Conservation (phyloP, 2,888 invertebrate species). For the Dryobota labecula region DNA sequence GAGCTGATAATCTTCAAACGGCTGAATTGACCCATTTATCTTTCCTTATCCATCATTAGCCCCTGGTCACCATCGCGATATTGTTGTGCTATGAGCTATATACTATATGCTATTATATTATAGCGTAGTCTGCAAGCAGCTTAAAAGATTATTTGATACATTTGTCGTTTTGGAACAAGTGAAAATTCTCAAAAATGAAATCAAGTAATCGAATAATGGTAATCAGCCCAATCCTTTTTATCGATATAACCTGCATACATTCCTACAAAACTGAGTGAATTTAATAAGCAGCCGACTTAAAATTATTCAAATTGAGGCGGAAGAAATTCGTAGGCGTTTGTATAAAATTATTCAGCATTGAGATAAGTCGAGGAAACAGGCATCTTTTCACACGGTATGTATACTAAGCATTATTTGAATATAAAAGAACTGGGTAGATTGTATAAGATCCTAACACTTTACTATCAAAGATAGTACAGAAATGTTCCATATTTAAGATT, state of each 20-base stretch:
- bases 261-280: constrained; percentile 57
- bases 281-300: constrained; percentile 63
- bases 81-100: too few species aligned
- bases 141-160: neutral
- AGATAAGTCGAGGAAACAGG: constrained; percentile 52
- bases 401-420: constrained; percentile 15
- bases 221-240: constrained; percentile 30
- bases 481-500: neutral
- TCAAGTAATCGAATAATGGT: constrained; percentile 36
- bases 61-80: too few species aligned
- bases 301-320: constrained; percentile 65
- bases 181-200: neutral
- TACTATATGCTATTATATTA: too few species aligned
- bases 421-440: neutral
- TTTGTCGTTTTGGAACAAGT: neutral
- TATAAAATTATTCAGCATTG: constrained; percentile 65
- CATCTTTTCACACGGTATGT: constrained; percentile 13
- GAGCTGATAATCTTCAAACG: too few species aligned
- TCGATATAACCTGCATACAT: constrained; percentile 42
- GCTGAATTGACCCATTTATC: too few species aligned
- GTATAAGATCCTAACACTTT: neutral
- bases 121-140: too few species aligned
- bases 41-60: too few species aligned
- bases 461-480: too few species aligned
- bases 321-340: constrained; percentile 63